Conservation (phyloP, 2,888 invertebrate species). For the Ectemnius cavifrons region DNA sequence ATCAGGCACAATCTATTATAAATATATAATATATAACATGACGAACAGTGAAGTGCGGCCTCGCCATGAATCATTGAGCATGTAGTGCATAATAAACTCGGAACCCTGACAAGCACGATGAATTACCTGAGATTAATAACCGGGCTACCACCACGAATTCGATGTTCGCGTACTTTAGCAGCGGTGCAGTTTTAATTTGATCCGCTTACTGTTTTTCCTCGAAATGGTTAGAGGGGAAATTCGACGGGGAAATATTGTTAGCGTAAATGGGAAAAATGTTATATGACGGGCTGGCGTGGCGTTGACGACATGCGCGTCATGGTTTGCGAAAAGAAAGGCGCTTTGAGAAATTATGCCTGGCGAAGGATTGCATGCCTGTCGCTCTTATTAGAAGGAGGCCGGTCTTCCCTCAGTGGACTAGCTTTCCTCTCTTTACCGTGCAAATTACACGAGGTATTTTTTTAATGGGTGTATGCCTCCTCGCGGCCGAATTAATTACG, state of each 20-base stretch:
- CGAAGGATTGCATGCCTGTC: background rate
- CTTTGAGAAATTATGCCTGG: background rate
- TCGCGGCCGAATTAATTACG: conserved; percentile 58
- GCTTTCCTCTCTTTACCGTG: conserved; percentile 53
- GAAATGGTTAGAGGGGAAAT: too few relatives aligned
- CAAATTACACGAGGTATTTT: conserved; percentile 53
- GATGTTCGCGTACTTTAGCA: too few relatives aligned
- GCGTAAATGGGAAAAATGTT: too few relatives aligned
- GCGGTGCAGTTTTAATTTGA: background rate
- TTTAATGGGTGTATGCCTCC: conserved; percentile 49
- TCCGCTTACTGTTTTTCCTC: background rate
- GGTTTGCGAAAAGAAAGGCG: too few relatives aligned
- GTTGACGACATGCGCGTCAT: too few relatives aligned
- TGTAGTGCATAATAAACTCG: background rate
- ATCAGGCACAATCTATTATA: background rate
- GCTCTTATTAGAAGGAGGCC: background rate
- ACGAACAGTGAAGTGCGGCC: background rate
- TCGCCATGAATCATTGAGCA: background rate
- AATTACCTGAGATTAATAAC: conserved; percentile 1
- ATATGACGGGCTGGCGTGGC: too few relatives aligned
- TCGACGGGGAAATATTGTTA: too few relatives aligned
- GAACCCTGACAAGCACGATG: background rate
- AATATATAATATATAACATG: background rate
- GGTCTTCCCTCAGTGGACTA: conserved; percentile 13
- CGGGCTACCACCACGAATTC: background rate